Evolutionary conservation across 2,888 invertebrate species (phyloP).

Genomic region (Drymonia ruficornis): DNA sequence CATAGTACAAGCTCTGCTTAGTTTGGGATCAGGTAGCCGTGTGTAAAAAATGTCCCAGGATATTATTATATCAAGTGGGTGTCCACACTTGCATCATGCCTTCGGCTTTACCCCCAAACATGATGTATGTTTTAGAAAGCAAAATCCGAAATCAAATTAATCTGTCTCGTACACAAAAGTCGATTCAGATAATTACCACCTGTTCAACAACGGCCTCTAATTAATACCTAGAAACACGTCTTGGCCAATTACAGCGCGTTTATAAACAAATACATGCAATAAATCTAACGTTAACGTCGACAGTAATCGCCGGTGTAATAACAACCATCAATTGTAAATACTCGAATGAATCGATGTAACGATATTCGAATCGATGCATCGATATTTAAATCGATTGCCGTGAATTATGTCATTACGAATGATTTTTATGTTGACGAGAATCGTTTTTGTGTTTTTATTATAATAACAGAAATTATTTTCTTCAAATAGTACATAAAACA

Average conservation of each 20-base stretch:
- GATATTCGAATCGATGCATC: constrained; percentile 32
- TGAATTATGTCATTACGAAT: constrained; percentile 34
- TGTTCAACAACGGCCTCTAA: constrained; percentile 19
- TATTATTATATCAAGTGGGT: no score
- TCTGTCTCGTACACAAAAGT: constrained; percentile 18
- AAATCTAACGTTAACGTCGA: constrained; percentile 29
- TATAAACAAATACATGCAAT: constrained; percentile 29
- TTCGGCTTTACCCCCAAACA: no score
- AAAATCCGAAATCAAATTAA: background rate
- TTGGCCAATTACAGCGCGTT: constrained; percentile 35
- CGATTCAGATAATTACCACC: constrained; percentile 30
- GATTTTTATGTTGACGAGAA: background rate
- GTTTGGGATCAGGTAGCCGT: no score
- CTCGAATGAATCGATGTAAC: constrained; percentile 22
- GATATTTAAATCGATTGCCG: constrained; percentile 28
- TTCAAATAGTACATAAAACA: no score
- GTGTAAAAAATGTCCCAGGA: no score
- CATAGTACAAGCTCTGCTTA: no score
- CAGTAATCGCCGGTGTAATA: constrained; percentile 25
- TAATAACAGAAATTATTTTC: no score
- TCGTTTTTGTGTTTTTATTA: no score
- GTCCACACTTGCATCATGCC: no score
- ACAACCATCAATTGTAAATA: constrained; percentile 31
- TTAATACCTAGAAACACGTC: constrained; percentile 24
- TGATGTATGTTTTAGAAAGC: no score